Percentiles rank a stretch among this genome's conserved stretches.
phyloP scores from a whole-genome alignment of 2,888 invertebrate species.

The Epinotia brunnichana region DNA sequence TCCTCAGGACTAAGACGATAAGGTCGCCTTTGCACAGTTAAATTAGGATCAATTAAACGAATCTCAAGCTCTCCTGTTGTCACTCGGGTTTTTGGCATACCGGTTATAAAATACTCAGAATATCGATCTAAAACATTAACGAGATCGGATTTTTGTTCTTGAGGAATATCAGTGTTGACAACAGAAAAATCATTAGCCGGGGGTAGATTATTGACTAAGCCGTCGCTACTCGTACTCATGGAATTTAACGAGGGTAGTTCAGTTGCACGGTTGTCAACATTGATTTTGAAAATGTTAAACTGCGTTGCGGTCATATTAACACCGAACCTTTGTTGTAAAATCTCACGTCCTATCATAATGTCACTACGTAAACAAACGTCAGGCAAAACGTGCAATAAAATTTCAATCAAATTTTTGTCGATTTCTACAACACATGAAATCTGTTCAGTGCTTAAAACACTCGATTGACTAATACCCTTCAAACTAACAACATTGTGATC shows the following conservation, averaged over 20 bases:
- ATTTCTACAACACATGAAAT: conserved; percentile 23
- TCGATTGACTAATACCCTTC: conserved; percentile 37
- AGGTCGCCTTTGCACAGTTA: neutral
- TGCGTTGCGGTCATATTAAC: too few relatives aligned
- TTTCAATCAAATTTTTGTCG: conserved; percentile 11
- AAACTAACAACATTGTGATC: conserved; percentile 28
- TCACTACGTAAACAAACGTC: too few relatives aligned
- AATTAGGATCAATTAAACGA: conserved; percentile 4
- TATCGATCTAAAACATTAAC: neutral
- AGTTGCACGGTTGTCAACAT: too few relatives aligned
- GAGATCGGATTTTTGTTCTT: neutral
- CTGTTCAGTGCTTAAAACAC: conserved; percentile 43
- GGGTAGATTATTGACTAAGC: neutral
- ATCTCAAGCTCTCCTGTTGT: neutral
- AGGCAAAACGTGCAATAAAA: conserved; percentile 5
- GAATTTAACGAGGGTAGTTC: conserved; percentile 19
- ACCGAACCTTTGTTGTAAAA: too few relatives aligned
- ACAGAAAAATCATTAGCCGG: neutral
- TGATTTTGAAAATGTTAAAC: too few relatives aligned
- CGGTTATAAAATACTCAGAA: neutral
- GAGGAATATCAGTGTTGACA: conserved; percentile 3
- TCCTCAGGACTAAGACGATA: conserved; percentile 13
- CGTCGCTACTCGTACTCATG: neutral
- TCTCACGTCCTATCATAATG: too few relatives aligned
- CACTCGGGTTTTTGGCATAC: neutral